Evolutionary conservation across 2,113 vertebrate species (phyloP), one percentile per base, ranked within the genome.

Genomic region (Mustela lutreola): DNA sequence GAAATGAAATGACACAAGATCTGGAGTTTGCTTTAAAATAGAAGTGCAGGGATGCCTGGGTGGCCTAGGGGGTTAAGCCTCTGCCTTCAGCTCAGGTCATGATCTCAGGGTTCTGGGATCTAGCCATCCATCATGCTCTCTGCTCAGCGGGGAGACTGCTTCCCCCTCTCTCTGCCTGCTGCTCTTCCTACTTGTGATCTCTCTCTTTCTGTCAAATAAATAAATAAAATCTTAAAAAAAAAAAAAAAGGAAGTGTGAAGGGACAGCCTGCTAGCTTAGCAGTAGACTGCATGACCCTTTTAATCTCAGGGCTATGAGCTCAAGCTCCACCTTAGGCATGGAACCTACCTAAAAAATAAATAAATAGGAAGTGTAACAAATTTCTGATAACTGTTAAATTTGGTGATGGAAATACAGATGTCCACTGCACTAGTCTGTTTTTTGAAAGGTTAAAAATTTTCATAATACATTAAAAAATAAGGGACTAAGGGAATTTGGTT

Each of bases 381-480:
- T 70, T 78, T 93, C 56, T 93, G 60, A 22, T 42, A 80, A 89
- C 15, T 81, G 33, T 39, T 93, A 48, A 56, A 76, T 56, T 63
- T 78, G 42, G n/a, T 71, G 36, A 82, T 79, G 26, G 58, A 62
- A 16, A 76, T 48, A 81, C 39, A 15, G 2, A 7, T 83, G 63
- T 56, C 26, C 36, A 81, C 19, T 45, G 7, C 48, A 90, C 22
- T 67, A 42, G 16, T 67, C 63, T 58, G 56, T 58, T 60, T 91
- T 95, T 21, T 96, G 31, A 88, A 48, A 36, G 14, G 6, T 28
- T 83, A 21, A 79, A 92, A 88, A 71, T 71, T 58, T 91, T 67
- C 14, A 67, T 95, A 48, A 56, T 45, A 93, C 14, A 81, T 86
- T 83, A 36, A 48, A 90, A 95, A 92, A 90, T 42, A 70, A 95